Conservation (phyloP, 2,888 invertebrate species). For the Tenthredo amoena region DNA sequence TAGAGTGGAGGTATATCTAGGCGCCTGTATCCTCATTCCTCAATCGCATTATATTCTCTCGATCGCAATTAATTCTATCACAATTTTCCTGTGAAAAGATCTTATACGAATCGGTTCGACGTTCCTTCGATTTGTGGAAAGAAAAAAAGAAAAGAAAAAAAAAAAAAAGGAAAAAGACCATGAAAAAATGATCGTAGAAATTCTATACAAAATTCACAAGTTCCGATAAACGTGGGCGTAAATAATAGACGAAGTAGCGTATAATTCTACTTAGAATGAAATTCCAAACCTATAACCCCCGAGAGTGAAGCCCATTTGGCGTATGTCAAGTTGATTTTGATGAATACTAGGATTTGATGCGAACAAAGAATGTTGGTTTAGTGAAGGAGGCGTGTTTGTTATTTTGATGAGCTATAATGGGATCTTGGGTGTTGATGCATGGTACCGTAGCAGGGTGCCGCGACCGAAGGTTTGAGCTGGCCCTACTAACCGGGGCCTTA, state of each 20-base stretch:
- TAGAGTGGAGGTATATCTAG: not conserved
- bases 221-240: not conserved
- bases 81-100: not conserved
- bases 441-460: constrained; percentile 76
- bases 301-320: constrained; percentile 45
- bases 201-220: not conserved
- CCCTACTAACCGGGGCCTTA: constrained; percentile 22
- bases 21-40: not conserved
- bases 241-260: not conserved
- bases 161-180: too few relatives aligned
- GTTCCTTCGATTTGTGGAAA: not conserved
- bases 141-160: not conserved
- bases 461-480: constrained; percentile 31
- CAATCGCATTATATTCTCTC: not conserved
- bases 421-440: constrained; percentile 77
- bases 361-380: constrained; percentile 76
- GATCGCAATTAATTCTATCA: not conserved
- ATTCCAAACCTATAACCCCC: constrained; percentile 9
- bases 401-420: constrained; percentile 77
- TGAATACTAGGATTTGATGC: constrained; percentile 72
- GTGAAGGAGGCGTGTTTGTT: constrained; percentile 75
- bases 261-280: constrained; percentile 31
- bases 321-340: constrained; percentile 70
- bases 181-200: not conserved
- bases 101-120: not conserved